A percentile compares a stretch with the other conserved stretches of the same genome.
Evolutionary conservation across 2,113 vertebrate species (phyloP).

Genomic region (Sapayoa aenigma): DNA sequence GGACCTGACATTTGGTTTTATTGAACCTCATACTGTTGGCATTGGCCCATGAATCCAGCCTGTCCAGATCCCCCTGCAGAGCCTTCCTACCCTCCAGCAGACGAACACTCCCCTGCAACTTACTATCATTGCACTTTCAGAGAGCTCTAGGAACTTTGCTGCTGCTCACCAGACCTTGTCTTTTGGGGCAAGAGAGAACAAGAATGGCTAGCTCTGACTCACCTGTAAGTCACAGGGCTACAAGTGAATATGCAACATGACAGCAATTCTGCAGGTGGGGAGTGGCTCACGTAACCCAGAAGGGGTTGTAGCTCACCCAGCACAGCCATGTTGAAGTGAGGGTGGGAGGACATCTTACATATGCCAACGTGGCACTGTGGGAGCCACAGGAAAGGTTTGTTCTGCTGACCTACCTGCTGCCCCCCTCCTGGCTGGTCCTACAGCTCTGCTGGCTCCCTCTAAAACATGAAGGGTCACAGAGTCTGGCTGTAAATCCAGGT

Average conservation of each 20-base stretch:
- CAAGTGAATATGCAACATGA: fast-evolving
- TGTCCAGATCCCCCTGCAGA: neutral
- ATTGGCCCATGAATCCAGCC: neutral
- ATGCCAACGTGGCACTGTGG: fast-evolving
- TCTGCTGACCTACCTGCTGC: neutral
- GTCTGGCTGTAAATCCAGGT: neutral
- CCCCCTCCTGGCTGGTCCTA: neutral
- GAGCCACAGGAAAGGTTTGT: neutral
- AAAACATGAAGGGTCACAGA: fast-evolving
- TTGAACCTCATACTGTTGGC: neutral
- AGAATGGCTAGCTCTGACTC: neutral
- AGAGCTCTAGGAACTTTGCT: neutral
- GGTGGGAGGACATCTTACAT: neutral
- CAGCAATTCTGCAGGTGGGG: neutral
- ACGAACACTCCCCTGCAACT: neutral
- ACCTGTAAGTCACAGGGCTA: neutral
- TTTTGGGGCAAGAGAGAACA: neutral
- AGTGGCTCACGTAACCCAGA: neutral
- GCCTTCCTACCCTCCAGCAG: neutral
- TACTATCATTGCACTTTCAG: neutral
- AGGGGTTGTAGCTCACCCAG: neutral
- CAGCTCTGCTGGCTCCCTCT: neutral
- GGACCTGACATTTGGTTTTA: neutral
- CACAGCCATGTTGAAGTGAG: neutral
- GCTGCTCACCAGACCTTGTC: neutral